Conservation (phyloP, 2,113 vertebrate species). For the Gambusia affinis region DNA sequence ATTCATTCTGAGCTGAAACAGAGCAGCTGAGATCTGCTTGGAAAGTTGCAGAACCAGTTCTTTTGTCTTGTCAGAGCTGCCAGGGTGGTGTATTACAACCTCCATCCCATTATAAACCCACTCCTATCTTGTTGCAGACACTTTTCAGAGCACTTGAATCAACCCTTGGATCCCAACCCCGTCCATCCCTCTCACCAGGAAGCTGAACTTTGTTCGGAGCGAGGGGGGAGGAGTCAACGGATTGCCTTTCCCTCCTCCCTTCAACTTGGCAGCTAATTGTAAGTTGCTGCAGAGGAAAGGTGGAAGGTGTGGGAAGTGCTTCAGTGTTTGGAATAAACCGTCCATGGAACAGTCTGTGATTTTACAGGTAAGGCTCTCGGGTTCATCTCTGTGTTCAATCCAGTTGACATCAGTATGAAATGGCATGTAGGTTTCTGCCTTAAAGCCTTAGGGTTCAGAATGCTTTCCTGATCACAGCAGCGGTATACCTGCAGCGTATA, state of each 20-base stretch:
- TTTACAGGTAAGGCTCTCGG: constrained; percentile 45
- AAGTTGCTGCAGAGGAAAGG: constrained; percentile 55
- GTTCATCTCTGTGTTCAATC: constrained; percentile 11
- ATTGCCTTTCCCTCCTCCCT: constrained; percentile 42
- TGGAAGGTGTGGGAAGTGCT: constrained; percentile 42
- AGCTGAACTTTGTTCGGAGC: constrained; percentile 62
- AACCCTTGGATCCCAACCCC: constrained; percentile 27
- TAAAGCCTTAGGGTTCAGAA: neutral
- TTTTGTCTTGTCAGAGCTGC: constrained; percentile 65
- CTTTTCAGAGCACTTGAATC: constrained; percentile 6
- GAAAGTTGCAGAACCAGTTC: constrained; percentile 77
- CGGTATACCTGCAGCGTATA: neutral
- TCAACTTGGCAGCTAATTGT: constrained; percentile 47
- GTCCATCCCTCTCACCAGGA: constrained; percentile 52
- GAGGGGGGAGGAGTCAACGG: constrained; percentile 54
- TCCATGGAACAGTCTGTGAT: neutral
- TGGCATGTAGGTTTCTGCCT: no score
- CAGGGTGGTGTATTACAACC: constrained; percentile 44
- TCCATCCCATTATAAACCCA: constrained; percentile 34
- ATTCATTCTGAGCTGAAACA: constrained; percentile 13
- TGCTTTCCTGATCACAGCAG: neutral
- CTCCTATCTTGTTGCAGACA: constrained; percentile 23
- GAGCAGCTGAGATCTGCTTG: constrained; percentile 31
- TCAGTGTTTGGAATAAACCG: constrained; percentile 34
- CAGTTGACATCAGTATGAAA: neutral